Evolutionary conservation across 2,888 invertebrate species (phyloP), one percentile per base, ranked within the genome.

Genomic region (Dinocampus coccinellae): DNA sequence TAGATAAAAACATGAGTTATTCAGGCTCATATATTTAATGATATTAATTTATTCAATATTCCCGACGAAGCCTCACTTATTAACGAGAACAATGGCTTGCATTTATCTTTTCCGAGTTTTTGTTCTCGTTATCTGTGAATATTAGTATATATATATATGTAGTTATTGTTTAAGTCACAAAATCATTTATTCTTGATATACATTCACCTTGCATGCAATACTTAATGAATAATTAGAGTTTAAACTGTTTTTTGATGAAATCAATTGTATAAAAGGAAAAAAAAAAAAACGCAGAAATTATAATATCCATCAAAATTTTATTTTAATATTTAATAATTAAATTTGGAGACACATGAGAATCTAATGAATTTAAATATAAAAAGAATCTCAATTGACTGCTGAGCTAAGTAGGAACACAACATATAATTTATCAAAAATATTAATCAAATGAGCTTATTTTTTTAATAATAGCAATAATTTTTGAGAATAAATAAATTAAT

Each of bases 41-140:
- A 22, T 60, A 57, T 60, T 34, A 69, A 63, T 69, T 69, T 69
- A 69, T 69, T 69, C 39, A 34, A 52, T 62, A 62, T 26, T 22
- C 22, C 13, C 22, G 55, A 11, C 22, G 26, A 24, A 55, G 9
- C 55, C 22, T 13, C 55, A 55, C 10, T 24, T 55, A 55, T 26
- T 24, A 53, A 53, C 22, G 10, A 55, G 55, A 26, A 3, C 0
- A 24, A 22, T 26, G 11, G 22, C 26, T 24, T 10, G 26, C 26
- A 24, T 22, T 55, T 3, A n/a, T 26, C 26, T 24, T 24, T 9
- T 13, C 10, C 26, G 24, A 26, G 24, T 13, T 26, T 55, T 55
- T 22, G n/a, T 11, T n/a, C 4, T 16, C 2, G 16, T 13, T 29
- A 33, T 29, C 10, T 58, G 58, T 58, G 33, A 29, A 33, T 29